These are phyloP conservation scores for Rafetus swinhoei DNA, from an alignment of 2,113 vertebrate species.

Conservation along the genomic window DNA sequence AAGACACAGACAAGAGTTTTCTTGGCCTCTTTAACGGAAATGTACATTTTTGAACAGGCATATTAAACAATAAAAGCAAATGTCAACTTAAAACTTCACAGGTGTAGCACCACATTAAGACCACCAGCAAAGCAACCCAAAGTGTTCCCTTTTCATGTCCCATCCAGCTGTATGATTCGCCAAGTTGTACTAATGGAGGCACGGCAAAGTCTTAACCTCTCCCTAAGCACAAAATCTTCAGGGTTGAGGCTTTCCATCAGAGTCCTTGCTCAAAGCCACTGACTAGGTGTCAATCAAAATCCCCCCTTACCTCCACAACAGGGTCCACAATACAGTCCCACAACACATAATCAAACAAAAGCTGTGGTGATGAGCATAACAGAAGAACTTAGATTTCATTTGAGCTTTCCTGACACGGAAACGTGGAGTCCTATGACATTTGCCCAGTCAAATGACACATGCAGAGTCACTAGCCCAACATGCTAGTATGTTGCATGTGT, in stretches of 20 bases:
- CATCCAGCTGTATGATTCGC: neutral
- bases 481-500: rapidly evolving
- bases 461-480: neutral
- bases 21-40: neutral
- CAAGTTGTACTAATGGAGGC: neutral
- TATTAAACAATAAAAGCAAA: neutral
- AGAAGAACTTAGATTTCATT: neutral
- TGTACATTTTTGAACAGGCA: neutral
- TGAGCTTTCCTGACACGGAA: neutral
- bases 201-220: neutral
- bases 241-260: neutral
- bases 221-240: neutral
- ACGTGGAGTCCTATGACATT: neutral
- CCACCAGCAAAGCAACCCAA: neutral
- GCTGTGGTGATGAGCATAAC: neutral
- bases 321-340: neutral
- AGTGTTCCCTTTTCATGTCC: neutral
- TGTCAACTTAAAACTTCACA: neutral
- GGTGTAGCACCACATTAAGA: neutral
- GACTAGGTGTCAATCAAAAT: neutral
- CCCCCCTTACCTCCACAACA: neutral
- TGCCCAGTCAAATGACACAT: neutral
- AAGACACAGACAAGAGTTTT: neutral
- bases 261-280: neutral
- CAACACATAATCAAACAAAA: neutral